These are phyloP conservation scores for Sinopyrophorus schimmeli DNA, from an alignment of 2,888 invertebrate species.

Conservation along the genomic window DNA sequence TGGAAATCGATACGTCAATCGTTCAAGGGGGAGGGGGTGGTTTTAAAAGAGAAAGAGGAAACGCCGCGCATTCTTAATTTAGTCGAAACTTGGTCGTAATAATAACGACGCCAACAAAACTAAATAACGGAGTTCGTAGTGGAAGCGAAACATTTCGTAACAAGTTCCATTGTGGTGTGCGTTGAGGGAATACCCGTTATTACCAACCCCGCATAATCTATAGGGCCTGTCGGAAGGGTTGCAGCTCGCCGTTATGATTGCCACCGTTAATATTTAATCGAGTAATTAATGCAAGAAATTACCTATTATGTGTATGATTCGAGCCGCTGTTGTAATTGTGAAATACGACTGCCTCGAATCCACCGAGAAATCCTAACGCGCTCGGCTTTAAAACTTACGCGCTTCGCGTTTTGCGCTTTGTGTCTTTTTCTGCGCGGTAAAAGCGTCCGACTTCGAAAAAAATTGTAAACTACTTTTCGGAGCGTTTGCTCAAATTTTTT, in stretches of 20 bases:
- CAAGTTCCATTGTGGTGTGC: constrained; percentile 48
- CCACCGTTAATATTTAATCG: constrained; percentile 58
- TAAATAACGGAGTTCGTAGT: constrained; percentile 28
- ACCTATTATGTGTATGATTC: constrained; percentile 59
- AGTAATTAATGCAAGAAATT: constrained; percentile 60
- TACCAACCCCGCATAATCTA: constrained; percentile 55
- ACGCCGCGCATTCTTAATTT: too few relatives aligned
- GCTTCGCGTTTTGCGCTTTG: too few relatives aligned
- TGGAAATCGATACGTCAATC: too few relatives aligned
- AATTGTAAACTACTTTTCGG: too few relatives aligned
- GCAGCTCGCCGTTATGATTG: constrained; percentile 57
- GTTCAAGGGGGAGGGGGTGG: too few relatives aligned
- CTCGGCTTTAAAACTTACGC: too few relatives aligned
- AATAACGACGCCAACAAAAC: constrained; percentile 25
- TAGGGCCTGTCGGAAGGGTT: constrained; percentile 55
- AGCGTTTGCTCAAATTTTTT: too few relatives aligned
- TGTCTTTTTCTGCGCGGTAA: too few relatives aligned
- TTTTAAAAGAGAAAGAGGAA: too few relatives aligned
- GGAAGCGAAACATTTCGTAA: constrained; percentile 32
- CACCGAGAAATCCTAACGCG: constrained; percentile 30
- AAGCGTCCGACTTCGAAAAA: too few relatives aligned
- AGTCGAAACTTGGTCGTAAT: too few relatives aligned
- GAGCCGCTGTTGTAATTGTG: constrained; percentile 57
- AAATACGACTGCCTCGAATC: constrained; percentile 52
- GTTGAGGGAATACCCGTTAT: constrained; percentile 52